phyloP scores from a whole-genome alignment of 2,797 vertebrate species.

The Acipenser ruthenus region DNA sequence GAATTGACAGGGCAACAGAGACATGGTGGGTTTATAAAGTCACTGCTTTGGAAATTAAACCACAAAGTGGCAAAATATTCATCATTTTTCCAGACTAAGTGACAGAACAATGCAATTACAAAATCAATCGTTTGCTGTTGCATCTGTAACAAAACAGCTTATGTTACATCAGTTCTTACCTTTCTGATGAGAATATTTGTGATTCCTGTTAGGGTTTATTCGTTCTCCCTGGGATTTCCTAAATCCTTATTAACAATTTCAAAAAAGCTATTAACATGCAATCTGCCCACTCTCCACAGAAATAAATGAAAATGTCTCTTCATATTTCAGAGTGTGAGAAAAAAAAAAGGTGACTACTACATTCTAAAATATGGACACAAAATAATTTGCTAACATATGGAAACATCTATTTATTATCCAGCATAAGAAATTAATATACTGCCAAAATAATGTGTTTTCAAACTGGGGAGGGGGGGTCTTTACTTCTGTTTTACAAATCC shows the following conservation, averaged over 20 bases:
- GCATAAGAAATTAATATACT: too few species aligned
- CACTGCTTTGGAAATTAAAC: slow-evolving; percentile 47
- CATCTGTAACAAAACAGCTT: slow-evolving; percentile 29
- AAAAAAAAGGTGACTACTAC: neutral
- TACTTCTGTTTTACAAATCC: too few species aligned
- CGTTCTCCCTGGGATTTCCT: neutral
- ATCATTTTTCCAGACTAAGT: slow-evolving; percentile 43
- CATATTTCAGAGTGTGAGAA: neutral
- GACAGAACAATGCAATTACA: slow-evolving; percentile 41
- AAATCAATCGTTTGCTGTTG: slow-evolving; percentile 33
- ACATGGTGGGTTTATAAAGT: slow-evolving; percentile 49
- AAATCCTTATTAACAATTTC: neutral
- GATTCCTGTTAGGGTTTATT: neutral
- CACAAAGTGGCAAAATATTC: slow-evolving; percentile 49
- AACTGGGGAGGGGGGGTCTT: too few species aligned
- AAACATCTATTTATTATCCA: neutral
- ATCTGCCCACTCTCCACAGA: neutral
- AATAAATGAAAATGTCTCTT: neutral
- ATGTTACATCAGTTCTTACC: slow-evolving; percentile 28
- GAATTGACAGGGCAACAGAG: slow-evolving; percentile 34
- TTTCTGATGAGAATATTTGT: slow-evolving; percentile 26
- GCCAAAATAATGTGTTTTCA: too few species aligned
- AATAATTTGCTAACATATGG: neutral
- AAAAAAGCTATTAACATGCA: neutral
- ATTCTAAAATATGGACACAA: neutral